These are phyloP conservation scores for Agelas oroides DNA, from an alignment of 37 sponge, comb jelly and placozoan species.

Conservation along the genomic window DNA sequence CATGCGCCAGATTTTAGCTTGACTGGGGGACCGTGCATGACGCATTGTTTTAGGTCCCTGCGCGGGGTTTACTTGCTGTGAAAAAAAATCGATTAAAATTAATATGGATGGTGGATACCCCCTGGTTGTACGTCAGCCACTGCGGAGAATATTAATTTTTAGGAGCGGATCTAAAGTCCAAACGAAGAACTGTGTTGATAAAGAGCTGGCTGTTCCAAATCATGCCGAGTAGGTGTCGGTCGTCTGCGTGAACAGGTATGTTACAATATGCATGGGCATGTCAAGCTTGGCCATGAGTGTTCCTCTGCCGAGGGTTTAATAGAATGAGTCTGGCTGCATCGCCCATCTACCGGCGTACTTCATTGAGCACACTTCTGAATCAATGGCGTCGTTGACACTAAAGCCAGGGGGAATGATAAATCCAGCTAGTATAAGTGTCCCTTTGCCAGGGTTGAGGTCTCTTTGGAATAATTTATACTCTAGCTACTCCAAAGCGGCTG, in stretches of 20 bases:
- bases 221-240: not conserved
- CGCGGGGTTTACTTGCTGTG: too few species aligned
- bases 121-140: not conserved
- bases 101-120: too few species aligned
- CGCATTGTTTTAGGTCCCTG: too few species aligned
- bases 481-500: slow-evolving; percentile 22
- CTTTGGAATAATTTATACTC: too few species aligned
- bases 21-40: too few species aligned
- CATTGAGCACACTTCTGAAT: not conserved
- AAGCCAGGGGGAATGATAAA: not conserved
- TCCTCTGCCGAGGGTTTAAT: not conserved
- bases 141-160: too few species aligned
- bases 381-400: slow-evolving; percentile 13
- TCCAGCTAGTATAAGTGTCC: slow-evolving; percentile 1
- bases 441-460: slow-evolving; percentile 3
- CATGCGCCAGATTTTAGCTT: too few species aligned
- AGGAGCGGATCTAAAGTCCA: not conserved
- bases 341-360: not conserved
- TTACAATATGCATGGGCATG: not conserved
- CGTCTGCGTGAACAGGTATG: not conserved
- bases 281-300: slow-evolving; percentile 13
- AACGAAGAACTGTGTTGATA: not conserved
- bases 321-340: not conserved
- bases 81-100: too few species aligned
- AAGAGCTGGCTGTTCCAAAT: not conserved